Evolutionary conservation across 2,888 invertebrate genomes (phyloP).

Genomic region (Diarsia rubi): DNA sequence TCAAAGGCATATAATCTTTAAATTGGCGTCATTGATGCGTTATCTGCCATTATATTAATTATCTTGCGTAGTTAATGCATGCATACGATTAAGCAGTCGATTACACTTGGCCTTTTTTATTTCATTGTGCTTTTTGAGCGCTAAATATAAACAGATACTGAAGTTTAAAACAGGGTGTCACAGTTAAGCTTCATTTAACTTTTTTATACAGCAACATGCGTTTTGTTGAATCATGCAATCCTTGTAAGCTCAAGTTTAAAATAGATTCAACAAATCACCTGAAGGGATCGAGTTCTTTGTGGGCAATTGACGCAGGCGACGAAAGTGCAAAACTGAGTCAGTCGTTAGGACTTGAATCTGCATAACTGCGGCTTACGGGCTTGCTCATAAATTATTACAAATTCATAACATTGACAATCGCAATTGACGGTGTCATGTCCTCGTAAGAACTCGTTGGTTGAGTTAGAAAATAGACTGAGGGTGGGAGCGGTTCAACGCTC

Average conservation of each 20-base stretch:
- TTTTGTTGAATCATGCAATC: slow-evolving; percentile 49
- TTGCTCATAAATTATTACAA: slow-evolving; percentile 47
- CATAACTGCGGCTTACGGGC: slow-evolving; percentile 12
- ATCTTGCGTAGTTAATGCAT: slow-evolving; percentile 28
- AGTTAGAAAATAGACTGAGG: slow-evolving; percentile 71
- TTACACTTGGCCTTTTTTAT: slow-evolving; percentile 15
- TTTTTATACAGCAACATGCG: not conserved
- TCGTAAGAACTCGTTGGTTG: slow-evolving; percentile 65
- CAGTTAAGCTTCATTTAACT: slow-evolving; percentile 18
- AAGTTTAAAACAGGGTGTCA: slow-evolving; percentile 11
- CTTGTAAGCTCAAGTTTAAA: slow-evolving; percentile 41
- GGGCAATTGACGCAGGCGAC: slow-evolving; percentile 43
- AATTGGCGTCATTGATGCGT: slow-evolving; percentile 25
- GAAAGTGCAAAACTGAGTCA: slow-evolving; percentile 56
- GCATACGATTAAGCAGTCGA: slow-evolving; percentile 43
- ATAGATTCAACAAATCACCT: slow-evolving; percentile 46
- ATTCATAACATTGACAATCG: slow-evolving; percentile 54
- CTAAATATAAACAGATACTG: slow-evolving; percentile 19
- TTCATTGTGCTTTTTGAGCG: slow-evolving; percentile 10
- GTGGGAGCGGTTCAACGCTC: slow-evolving; percentile 71
- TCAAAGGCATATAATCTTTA: slow-evolving; percentile 10
- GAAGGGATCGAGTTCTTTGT: slow-evolving; percentile 36
- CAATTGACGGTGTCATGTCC: slow-evolving; percentile 49
- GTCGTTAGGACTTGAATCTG: slow-evolving; percentile 36
- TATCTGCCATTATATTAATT: slow-evolving; percentile 34